phyloP scores from a whole-genome alignment of 2,113 vertebrate genomes.

The Mesocricetus auratus region DNA sequence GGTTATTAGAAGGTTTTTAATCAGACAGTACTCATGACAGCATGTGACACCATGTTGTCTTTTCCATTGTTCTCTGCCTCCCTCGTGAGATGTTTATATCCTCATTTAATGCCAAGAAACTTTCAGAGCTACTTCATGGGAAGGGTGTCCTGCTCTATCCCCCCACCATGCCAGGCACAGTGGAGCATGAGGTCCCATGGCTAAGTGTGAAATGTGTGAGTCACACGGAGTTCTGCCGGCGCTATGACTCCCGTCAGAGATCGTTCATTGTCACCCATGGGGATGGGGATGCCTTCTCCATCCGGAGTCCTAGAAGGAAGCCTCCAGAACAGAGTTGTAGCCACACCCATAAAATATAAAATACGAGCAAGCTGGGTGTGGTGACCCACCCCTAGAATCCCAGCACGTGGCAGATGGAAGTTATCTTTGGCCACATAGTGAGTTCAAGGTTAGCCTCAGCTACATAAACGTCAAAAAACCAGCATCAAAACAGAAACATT shows the following conservation, averaged over 20 bases:
- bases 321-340: neutral
- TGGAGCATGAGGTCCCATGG: neutral
- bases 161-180: neutral
- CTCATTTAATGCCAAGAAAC: neutral
- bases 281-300: neutral
- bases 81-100: neutral
- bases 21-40: neutral
- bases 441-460: neutral
- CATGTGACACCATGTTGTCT: neutral
- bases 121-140: neutral
- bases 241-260: neutral
- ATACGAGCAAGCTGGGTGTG: neutral
- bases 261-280: accelerated
- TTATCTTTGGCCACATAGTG: neutral
- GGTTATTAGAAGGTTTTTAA: neutral
- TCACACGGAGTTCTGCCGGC: neutral
- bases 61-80: neutral
- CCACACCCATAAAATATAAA: neutral
- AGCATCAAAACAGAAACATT: neutral
- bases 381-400: neutral
- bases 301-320: neutral
- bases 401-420: neutral
- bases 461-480: neutral
- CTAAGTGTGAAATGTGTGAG: neutral
- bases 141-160: neutral